phyloP scores from a whole-genome alignment of 2,797 vertebrate species.

The Hydrolagus colliei region DNA sequence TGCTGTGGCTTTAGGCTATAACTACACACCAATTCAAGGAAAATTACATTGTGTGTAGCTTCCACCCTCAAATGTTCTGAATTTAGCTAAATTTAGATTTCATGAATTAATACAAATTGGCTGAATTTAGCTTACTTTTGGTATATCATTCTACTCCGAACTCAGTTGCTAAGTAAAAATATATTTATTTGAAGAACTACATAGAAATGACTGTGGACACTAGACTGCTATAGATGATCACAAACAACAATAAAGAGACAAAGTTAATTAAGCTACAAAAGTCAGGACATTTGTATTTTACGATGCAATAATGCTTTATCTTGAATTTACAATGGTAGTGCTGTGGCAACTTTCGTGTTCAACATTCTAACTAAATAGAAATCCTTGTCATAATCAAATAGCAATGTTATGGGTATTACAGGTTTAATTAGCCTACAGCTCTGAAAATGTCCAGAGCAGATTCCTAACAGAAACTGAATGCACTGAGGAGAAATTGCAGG shows the following conservation, averaged over 20 bases:
- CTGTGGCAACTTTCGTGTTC: not conserved
- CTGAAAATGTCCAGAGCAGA: not conserved
- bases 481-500: not conserved
- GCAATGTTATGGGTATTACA: not conserved
- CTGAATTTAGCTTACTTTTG: not conserved
- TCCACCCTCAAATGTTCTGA: not conserved
- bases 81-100: not conserved
- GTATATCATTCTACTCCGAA: too few species aligned
- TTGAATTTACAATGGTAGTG: too few species aligned
- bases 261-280: slow-evolving; percentile 19
- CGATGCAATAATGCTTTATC: slow-evolving; percentile 20
- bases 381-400: slow-evolving; percentile 5
- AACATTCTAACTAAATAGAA: slow-evolving; percentile 23
- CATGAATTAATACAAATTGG: not conserved
- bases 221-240: not conserved
- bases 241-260: not conserved
- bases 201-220: not conserved
- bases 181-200: not conserved
- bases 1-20: not conserved
- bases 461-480: not conserved
- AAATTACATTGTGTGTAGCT: not conserved
- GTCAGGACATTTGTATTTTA: not conserved
- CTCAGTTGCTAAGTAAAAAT: not conserved
- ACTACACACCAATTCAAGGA: too few species aligned
- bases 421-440: not conserved